Evolutionary conservation across 2,888 invertebrate species (phyloP).

Genomic region (Allacma fusca): DNA sequence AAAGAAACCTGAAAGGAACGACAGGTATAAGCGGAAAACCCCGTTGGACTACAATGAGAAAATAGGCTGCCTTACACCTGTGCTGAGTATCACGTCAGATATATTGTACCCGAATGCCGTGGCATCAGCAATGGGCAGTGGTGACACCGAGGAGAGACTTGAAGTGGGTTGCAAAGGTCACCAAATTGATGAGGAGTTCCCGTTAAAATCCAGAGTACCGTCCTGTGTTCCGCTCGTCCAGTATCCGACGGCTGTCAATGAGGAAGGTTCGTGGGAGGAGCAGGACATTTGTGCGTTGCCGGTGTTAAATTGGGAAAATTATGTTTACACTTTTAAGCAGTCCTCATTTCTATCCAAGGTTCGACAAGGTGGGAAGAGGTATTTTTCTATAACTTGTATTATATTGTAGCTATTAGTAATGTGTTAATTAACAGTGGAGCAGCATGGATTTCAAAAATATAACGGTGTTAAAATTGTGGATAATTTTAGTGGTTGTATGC

Average conservation of each 20-base stretch:
- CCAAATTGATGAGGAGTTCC: conserved; percentile 55
- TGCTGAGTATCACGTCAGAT: conserved; percentile 51
- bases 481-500: no score
- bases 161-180: conserved; percentile 53
- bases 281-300: conserved; percentile 47
- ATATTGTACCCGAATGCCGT: conserved; percentile 56
- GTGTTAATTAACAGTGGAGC: no score
- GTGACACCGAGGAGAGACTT: no score
- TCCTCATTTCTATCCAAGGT: no score
- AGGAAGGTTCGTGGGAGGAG: not conserved
- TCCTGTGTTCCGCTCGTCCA: conserved; percentile 54
- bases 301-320: conserved; percentile 57
- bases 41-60: conserved; percentile 40
- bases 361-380: no score
- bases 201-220: conserved; percentile 49
- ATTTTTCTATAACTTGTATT: no score
- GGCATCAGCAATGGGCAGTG: conserved; percentile 30
- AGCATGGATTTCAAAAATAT: no score
- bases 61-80: conserved; percentile 46
- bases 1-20: no score
- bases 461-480: no score
- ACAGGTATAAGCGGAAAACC: not conserved
- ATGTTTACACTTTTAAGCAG: conserved; percentile 44
- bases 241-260: conserved; percentile 44
- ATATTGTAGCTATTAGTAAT: no score